Evolutionary conservation across 1,140 invertebrate species (phyloP).

Genomic region (Nephotettix cincticeps): DNA sequence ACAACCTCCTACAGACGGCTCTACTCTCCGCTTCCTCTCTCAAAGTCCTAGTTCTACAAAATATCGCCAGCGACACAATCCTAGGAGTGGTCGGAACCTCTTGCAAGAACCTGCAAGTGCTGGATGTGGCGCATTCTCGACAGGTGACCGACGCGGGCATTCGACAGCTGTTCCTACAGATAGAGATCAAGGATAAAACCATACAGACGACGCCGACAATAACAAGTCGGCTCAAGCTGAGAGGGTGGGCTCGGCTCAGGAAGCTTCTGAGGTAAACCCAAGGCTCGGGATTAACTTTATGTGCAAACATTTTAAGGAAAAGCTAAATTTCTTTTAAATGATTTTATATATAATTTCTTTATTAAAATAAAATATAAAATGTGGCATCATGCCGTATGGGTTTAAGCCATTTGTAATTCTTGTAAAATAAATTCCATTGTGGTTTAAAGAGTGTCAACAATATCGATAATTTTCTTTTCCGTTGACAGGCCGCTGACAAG

Average conservation of each 20-base stretch:
- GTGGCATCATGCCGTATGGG: not conserved
- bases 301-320: no score
- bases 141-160: slow-evolving; percentile 52
- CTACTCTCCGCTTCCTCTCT: slow-evolving; percentile 48
- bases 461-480: no score
- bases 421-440: not conserved
- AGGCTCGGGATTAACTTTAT: no score
- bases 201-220: slow-evolving; percentile 21
- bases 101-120: slow-evolving; percentile 47
- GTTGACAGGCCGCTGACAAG: slow-evolving; percentile 15
- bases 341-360: no score
- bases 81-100: slow-evolving; percentile 50
- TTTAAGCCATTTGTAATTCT: not conserved
- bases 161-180: slow-evolving; percentile 49
- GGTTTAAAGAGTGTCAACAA: no score
- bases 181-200: slow-evolving; percentile 48
- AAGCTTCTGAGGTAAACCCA: not conserved
- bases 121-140: slow-evolving; percentile 52
- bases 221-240: slow-evolving; percentile 34
- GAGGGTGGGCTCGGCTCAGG: slow-evolving; percentile 47
- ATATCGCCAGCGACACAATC: slow-evolving; percentile 51
- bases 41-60: slow-evolving; percentile 47
- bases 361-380: no score
- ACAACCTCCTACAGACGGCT: slow-evolving; percentile 48
- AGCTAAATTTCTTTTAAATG: no score